Conservation (phyloP, 2,797 vertebrate genomes). For the Smutsia temminckii region DNA sequence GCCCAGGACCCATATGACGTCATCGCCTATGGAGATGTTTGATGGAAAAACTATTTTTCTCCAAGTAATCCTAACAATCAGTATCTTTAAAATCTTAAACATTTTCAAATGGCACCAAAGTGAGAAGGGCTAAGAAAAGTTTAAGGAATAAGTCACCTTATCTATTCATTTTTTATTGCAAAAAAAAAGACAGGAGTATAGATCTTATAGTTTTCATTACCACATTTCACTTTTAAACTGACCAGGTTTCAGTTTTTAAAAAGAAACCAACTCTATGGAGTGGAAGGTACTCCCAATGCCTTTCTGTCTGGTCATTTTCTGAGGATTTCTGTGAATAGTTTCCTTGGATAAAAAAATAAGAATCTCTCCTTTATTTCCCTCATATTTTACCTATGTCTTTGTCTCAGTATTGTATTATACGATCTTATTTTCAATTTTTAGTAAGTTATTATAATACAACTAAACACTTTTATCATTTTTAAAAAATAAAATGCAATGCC, state of each 20-base stretch:
- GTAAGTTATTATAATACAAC: neutral
- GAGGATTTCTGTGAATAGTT: neutral
- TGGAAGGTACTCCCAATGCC: neutral
- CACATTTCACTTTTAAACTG: neutral
- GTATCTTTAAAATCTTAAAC: slow-evolving; percentile 40
- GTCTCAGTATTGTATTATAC: neutral
- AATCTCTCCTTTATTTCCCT: neutral
- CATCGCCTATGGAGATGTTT: neutral
- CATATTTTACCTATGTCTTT: neutral
- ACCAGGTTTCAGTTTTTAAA: neutral
- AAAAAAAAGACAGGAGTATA: neutral
- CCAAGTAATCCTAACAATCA: slow-evolving; percentile 25
- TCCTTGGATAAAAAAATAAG: neutral
- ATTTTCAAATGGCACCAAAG: slow-evolving; percentile 46
- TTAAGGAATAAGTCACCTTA: neutral
- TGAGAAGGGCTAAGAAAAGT: neutral
- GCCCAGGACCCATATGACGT: slow-evolving; percentile 49
- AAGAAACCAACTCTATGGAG: neutral
- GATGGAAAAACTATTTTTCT: slow-evolving; percentile 29
- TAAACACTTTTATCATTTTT: neutral
- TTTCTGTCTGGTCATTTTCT: slow-evolving; percentile 1
- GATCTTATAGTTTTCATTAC: neutral
- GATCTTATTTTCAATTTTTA: neutral
- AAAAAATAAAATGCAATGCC: neutral
- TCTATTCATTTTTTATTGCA: neutral